A percentile compares a stretch with the other conserved stretches of the same genome.
Evolutionary conservation across 2,888 invertebrate species (phyloP).

Genomic region (Theretra japonica): DNA sequence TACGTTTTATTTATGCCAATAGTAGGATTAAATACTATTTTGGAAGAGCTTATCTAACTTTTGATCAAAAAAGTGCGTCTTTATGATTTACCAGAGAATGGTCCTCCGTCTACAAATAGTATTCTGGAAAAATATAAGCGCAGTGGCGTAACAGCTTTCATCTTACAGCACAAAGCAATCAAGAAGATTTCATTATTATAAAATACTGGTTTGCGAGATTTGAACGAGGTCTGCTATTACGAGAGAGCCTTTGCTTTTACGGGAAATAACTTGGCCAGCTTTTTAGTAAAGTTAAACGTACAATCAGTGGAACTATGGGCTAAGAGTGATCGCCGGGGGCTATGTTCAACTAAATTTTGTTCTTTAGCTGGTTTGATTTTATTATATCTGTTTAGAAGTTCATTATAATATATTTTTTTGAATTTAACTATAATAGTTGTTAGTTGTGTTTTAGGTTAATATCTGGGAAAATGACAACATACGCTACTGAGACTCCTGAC

Average conservation of each 20-base stretch:
- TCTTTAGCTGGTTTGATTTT: background rate
- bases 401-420: background rate
- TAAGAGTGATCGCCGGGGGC: background rate
- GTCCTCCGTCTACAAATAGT: background rate
- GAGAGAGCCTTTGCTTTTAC: background rate
- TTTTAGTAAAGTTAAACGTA: background rate
- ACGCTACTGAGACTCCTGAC: too few relatives aligned
- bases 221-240: background rate
- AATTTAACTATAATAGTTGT: background rate
- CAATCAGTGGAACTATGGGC: background rate
- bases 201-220: background rate
- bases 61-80: too few relatives aligned
- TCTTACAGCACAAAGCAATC: background rate
- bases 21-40: too few relatives aligned
- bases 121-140: background rate
- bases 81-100: background rate
- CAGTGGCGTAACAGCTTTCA: background rate
- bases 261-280: background rate
- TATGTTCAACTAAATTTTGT: conserved; percentile 4
- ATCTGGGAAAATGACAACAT: too few relatives aligned
- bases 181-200: conserved; percentile 6
- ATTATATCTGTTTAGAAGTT: background rate
- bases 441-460: too few relatives aligned
- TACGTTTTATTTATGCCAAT: too few relatives aligned
- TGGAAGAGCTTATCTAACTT: too few relatives aligned